Evolutionary conservation across 1,140 invertebrate species (phyloP).

Genomic region (Conus betulinus): DNA sequence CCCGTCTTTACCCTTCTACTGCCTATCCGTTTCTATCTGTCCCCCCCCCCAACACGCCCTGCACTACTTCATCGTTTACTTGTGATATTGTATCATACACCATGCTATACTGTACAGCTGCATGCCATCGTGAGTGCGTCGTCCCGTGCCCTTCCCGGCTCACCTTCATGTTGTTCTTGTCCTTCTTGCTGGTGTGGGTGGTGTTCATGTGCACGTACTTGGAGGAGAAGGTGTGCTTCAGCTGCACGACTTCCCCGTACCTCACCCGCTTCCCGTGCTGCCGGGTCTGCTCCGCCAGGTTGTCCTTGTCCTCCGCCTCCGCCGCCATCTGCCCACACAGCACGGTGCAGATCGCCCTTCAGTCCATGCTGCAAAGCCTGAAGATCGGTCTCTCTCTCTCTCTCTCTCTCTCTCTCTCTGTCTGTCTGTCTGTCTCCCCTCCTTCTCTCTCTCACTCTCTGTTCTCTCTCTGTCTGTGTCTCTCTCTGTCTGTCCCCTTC

Average conservation of each 20-base stretch:
- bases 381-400: too few species aligned
- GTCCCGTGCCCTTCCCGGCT: too few species aligned
- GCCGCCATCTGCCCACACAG: constrained; percentile 65
- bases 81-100: too few species aligned
- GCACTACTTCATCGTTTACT: too few species aligned
- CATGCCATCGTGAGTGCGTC: too few species aligned
- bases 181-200: constrained; percentile 74
- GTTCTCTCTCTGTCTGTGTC: background rate
- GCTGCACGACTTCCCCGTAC: constrained; percentile 75
- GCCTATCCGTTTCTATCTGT: too few species aligned
- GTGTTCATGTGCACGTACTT: constrained; percentile 76
- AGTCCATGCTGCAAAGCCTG: background rate
- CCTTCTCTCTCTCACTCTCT: background rate
- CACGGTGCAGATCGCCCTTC: background rate
- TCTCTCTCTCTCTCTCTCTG: too few species aligned
- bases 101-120: too few species aligned
- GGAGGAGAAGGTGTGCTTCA: constrained; percentile 72
- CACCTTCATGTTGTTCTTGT: constrained; percentile 76
- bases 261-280: constrained; percentile 73
- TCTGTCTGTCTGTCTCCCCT: too few species aligned
- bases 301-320: constrained; percentile 74
- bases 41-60: too few species aligned
- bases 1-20: too few species aligned
- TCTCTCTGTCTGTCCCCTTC: background rate
- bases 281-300: constrained; percentile 71